phyloP scores from a whole-genome alignment of 2,888 invertebrate species.

The Sphinx pinastri region DNA sequence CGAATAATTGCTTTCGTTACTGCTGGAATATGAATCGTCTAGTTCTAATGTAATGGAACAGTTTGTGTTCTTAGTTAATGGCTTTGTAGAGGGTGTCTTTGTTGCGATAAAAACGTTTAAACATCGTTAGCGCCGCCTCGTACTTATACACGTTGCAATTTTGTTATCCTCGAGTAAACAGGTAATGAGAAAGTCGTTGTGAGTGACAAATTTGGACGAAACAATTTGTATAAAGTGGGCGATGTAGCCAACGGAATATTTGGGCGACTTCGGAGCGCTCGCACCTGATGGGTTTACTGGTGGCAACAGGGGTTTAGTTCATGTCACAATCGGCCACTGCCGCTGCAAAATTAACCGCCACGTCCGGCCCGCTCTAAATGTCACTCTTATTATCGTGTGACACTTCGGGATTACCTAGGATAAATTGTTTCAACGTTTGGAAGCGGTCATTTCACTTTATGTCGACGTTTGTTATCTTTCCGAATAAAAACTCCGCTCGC shows the following conservation, averaged over 20 bases:
- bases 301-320: conserved; percentile 77
- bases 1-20: conserved; percentile 73
- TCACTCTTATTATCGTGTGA: conserved; percentile 83
- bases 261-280: conserved; percentile 50
- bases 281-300: conserved; percentile 78
- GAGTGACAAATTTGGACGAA: conserved; percentile 38
- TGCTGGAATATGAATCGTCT: conserved; percentile 66
- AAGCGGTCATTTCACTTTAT: conserved; percentile 68
- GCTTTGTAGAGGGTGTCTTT: conserved; percentile 58
- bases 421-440: conserved; percentile 81
- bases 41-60: conserved; percentile 69
- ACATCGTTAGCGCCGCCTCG: conserved; percentile 41
- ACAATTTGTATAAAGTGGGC: conserved; percentile 37
- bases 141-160: conserved; percentile 43
- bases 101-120: conserved; percentile 59
- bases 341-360: conserved; percentile 79
- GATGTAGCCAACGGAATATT: conserved; percentile 53
- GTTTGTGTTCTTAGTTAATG: conserved; percentile 75
- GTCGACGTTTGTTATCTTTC: conserved; percentile 72
- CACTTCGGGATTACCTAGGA: conserved; percentile 80
- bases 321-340: conserved; percentile 77
- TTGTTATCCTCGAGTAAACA: conserved; percentile 34
- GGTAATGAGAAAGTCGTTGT: conserved; percentile 14
- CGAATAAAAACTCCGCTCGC: conserved; percentile 62
- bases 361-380: conserved; percentile 72